Evolutionary conservation across 2,113 vertebrate species (phyloP).

Genomic region (Apeltes quadracus): DNA sequence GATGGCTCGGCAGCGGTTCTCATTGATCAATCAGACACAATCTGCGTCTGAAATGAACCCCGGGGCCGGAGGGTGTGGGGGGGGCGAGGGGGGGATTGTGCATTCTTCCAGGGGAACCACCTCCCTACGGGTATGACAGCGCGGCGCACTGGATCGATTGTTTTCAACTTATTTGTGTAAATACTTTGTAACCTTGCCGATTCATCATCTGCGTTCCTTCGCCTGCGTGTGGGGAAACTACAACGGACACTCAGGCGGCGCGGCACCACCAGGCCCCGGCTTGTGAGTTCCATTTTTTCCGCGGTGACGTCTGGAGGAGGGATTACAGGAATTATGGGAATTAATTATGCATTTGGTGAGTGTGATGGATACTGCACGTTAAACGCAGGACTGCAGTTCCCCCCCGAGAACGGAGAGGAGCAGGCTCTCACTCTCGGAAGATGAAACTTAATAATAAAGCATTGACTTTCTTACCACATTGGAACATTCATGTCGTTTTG

Average conservation of each 20-base stretch:
- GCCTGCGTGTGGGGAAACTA: constrained; percentile 41
- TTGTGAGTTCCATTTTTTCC: constrained; percentile 56
- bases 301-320: constrained; percentile 58
- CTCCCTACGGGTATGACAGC: constrained; percentile 70
- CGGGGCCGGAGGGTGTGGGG: constrained; percentile 37
- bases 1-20: constrained; percentile 78
- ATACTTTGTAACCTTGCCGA: constrained; percentile 78
- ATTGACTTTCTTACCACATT: not conserved
- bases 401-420: constrained; percentile 57
- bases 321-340: constrained; percentile 70
- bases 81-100: constrained; percentile 60
- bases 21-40: constrained; percentile 82
- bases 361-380: constrained; percentile 66
- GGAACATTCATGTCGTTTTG: not conserved
- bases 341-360: constrained; percentile 80
- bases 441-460: constrained; percentile 40
- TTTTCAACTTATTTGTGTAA: constrained; percentile 80
- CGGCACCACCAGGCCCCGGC: not conserved
- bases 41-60: constrained; percentile 78
- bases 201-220: constrained; percentile 63
- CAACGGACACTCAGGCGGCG: constrained; percentile 20
- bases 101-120: constrained; percentile 73
- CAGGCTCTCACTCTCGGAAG: constrained; percentile 52
- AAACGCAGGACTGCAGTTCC: constrained; percentile 72
- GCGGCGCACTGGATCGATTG: constrained; percentile 66